Percentiles rank a stretch among this genome's conserved stretches.
These are phyloP conservation scores for Philopedon plagiatum DNA, from an alignment of 2,888 invertebrate species.

Conservation along the genomic window DNA sequence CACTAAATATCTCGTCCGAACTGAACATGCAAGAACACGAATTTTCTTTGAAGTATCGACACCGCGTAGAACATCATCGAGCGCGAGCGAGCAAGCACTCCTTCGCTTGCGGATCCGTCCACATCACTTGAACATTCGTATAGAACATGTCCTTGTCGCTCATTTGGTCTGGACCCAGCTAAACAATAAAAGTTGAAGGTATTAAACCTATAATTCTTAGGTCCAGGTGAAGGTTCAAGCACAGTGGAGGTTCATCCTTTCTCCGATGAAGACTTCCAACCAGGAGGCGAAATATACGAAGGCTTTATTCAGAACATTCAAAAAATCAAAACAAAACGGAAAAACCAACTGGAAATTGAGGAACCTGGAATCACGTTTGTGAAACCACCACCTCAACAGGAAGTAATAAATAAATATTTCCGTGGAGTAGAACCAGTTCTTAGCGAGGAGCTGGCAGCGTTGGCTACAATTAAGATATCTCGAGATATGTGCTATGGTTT, in stretches of 20 bases:
- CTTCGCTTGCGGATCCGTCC: no score
- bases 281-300: conserved; percentile 40
- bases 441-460: conserved; percentile 42
- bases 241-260: conserved; percentile 11
- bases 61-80: no score
- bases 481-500: conserved; percentile 43
- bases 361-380: conserved; percentile 27
- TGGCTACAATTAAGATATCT: conserved; percentile 39
- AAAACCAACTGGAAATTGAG: not conserved
- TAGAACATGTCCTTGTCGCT: no score
- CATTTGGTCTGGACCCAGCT: no score
- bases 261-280: conserved; percentile 37
- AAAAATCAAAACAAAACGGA: conserved; percentile 32
- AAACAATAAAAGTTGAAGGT: no score
- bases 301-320: conserved; percentile 26
- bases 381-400: conserved; percentile 16
- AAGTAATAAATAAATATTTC: conserved; percentile 28
- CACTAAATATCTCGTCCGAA: no score
- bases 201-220: not conserved
- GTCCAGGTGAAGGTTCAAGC: conserved; percentile 35
- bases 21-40: no score
- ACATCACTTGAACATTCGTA: no score
- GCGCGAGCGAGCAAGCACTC: no score
- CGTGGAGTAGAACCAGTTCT: conserved; percentile 26
- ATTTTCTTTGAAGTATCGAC: no score